Conservation (phyloP, 2,797 vertebrate species). For the Xiphophorus birchmanni region DNA sequence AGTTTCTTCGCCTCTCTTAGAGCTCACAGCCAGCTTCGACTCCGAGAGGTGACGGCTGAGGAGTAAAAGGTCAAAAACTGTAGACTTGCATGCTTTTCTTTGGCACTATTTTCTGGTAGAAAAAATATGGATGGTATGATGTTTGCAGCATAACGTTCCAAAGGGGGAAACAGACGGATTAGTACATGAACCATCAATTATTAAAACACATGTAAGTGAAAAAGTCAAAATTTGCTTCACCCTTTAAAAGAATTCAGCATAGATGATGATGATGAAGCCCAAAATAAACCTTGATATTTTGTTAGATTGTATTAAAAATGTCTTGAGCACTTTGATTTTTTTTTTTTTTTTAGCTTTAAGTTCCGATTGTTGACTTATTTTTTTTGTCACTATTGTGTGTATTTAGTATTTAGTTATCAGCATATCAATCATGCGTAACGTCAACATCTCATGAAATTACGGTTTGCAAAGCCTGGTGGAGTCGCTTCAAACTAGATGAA, state of each 20-base stretch:
- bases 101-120: neutral
- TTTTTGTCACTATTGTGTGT: too few species aligned
- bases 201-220: neutral
- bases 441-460: too few species aligned
- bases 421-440: too few species aligned
- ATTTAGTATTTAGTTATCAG: too few species aligned
- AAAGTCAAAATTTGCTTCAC: neutral
- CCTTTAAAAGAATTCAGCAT: neutral
- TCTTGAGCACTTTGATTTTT: too few species aligned
- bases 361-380: too few species aligned
- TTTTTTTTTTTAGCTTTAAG: too few species aligned
- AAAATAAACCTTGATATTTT: neutral
- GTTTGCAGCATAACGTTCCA: neutral
- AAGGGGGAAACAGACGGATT: neutral
- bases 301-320: too few species aligned
- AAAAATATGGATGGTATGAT: neutral
- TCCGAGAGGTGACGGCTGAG: neutral
- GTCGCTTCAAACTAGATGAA: too few species aligned
- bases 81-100: neutral
- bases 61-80: neutral
- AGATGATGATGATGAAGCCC: neutral
- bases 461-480: too few species aligned
- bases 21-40: neutral
- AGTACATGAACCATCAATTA: neutral
- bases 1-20: slow-evolving; percentile 13